A percentile compares a stretch with the other conserved stretches of the same genome.
Conservation (phyloP, 2,797 vertebrate species). For the Danio tinwini region DNA sequence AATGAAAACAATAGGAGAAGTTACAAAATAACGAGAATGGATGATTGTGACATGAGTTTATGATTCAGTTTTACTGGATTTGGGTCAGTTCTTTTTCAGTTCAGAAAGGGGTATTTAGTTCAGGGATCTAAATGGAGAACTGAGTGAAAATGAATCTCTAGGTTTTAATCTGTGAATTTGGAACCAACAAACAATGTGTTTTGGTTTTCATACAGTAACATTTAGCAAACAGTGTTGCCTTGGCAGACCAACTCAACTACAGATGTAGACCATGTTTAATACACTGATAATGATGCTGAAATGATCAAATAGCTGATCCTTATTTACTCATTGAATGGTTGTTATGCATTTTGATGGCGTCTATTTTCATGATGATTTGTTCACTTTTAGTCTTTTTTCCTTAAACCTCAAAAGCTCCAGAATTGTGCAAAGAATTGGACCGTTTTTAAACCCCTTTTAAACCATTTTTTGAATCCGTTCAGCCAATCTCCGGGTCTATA, state of each 20-base stretch:
- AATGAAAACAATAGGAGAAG: neutral
- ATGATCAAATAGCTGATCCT: neutral
- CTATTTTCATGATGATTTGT: neutral
- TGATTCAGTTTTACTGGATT: slow-evolving; percentile 6
- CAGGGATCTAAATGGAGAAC: neutral
- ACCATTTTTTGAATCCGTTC: too few relatives aligned
- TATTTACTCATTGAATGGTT: neutral
- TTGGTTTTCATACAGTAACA: slow-evolving; percentile 3
- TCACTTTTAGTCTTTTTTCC: neutral
- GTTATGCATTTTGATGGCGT: neutral
- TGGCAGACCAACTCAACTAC: neutral
- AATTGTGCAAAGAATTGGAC: too few relatives aligned
- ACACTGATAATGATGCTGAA: slow-evolving; percentile 2
- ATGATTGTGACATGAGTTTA: neutral
- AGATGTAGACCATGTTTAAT: slow-evolving; percentile 5
- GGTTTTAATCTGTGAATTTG: slow-evolving; percentile 20
- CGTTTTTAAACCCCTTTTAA: too few relatives aligned
- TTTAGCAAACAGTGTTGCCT: slow-evolving; percentile 25
- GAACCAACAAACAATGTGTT: neutral
- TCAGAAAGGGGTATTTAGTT: slow-evolving; percentile 5
- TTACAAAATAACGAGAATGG: neutral
- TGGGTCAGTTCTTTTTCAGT: slow-evolving; percentile 17
- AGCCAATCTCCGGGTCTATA: too few relatives aligned
- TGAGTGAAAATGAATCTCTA: slow-evolving; percentile 6
- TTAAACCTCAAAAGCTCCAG: too few relatives aligned